A percentile compares a stretch with the other conserved stretches of the same genome.
Conservation (phyloP, 2,888 invertebrate genomes). For the Notodonta ziczac region DNA sequence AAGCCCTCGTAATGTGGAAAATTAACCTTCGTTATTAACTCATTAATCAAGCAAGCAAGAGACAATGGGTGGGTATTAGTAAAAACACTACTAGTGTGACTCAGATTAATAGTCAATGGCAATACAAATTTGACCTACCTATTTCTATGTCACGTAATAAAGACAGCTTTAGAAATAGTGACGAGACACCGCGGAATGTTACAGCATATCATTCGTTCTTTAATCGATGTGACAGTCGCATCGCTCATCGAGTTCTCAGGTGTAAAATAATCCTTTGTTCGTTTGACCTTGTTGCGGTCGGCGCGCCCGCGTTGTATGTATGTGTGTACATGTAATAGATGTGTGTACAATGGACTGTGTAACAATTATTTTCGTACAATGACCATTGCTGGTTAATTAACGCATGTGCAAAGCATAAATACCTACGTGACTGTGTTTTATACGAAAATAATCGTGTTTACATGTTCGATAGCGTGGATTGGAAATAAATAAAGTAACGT, state of each 20-base stretch:
- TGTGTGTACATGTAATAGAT: constrained; percentile 8
- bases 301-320: constrained; percentile 10
- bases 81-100: constrained; percentile 8
- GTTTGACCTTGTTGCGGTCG: constrained; percentile 41
- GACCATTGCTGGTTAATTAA: constrained; percentile 24
- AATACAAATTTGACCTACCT: constrained; percentile 3
- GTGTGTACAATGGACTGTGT: constrained; percentile 12
- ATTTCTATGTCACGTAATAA: constrained; percentile 11
- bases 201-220: constrained; percentile 18
- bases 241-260: constrained; percentile 22
- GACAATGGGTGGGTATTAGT: constrained; percentile 18
- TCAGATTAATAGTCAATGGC: constrained; percentile 11
- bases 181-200: constrained; percentile 13
- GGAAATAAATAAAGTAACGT: not conserved
- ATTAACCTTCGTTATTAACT: constrained; percentile 11
- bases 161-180: constrained; percentile 7
- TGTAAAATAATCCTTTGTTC: constrained; percentile 43
- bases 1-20: not conserved
- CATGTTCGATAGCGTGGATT: not conserved
- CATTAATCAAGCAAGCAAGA: constrained; percentile 1
- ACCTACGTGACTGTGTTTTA: constrained; percentile 1
- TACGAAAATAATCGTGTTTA: not conserved
- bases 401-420: constrained; percentile 6
- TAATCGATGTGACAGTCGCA: constrained; percentile 12
- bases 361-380: constrained; percentile 26